Percentiles rank a stretch among this genome's conserved stretches.
phyloP scores from a whole-genome alignment of 2,888 invertebrate genomes.

The Trichopria drosophilae region DNA sequence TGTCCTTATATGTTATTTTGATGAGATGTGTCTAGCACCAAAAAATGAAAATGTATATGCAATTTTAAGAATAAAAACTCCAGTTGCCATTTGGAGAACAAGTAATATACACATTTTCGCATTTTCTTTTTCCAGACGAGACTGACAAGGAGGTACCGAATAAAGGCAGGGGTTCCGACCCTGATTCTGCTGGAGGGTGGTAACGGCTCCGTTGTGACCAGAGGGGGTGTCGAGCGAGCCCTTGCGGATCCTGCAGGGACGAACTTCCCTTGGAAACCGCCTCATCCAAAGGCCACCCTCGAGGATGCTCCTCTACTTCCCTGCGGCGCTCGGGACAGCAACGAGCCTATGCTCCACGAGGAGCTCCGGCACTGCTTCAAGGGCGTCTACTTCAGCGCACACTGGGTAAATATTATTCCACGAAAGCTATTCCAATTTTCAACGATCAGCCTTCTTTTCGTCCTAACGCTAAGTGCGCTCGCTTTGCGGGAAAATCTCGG shows the following conservation, averaged over 20 bases:
- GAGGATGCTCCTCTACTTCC: slow-evolving; percentile 54
- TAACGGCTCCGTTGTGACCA: slow-evolving; percentile 69
- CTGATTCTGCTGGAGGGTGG: slow-evolving; percentile 70
- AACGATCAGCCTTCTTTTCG: no score
- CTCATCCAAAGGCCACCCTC: slow-evolving; percentile 59
- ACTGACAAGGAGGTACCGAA: slow-evolving; percentile 74
- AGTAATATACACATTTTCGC: no score
- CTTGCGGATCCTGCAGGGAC: slow-evolving; percentile 69
- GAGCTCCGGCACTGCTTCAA: slow-evolving; percentile 68
- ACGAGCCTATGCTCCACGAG: slow-evolving; percentile 61
- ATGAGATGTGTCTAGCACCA: no score
- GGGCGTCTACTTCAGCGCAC: slow-evolving; percentile 85
- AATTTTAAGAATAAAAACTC: no score
- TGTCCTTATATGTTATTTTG: no score
- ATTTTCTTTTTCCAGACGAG: slow-evolving; percentile 68
- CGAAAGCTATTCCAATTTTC: no score
- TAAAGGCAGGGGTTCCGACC: slow-evolving; percentile 76
- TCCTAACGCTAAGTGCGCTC: no score
- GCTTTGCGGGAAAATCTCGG: no score
- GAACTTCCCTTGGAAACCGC: slow-evolving; percentile 79
- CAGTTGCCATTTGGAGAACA: no score
- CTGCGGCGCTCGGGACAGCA: slow-evolving; percentile 53
- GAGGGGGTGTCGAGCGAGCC: slow-evolving; percentile 67
- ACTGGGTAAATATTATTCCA: slow-evolving; percentile 71
- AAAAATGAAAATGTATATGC: neutral